Percentiles rank a stretch among this genome's conserved stretches.
Conservation (phyloP, 2,113 vertebrate genomes). For the Oceanodroma tethys region DNA sequence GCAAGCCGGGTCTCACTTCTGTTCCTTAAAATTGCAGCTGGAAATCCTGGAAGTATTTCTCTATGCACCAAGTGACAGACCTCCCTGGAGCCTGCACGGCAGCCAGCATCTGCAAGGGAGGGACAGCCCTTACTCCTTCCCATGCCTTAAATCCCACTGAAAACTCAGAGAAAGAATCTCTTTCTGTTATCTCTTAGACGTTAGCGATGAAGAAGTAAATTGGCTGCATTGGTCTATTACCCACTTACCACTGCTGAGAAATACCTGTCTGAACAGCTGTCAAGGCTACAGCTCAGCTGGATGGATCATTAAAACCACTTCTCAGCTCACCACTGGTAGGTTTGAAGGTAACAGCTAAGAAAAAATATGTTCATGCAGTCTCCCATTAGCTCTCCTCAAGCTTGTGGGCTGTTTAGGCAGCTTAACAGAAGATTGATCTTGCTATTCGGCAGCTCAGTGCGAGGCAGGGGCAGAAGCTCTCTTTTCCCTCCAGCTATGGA, state of each 20-base stretch:
- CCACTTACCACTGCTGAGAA: not conserved
- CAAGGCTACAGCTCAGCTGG: not conserved
- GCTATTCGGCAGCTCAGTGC: not conserved
- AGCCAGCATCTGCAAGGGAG: not conserved
- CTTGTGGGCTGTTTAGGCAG: not conserved
- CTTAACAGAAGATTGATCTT: conserved; percentile 18
- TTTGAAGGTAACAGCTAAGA: not conserved
- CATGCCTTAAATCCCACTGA: not conserved
- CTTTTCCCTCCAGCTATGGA: not conserved
- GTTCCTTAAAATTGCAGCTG: not conserved
- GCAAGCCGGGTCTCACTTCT: not conserved
- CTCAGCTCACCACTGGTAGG: not conserved
- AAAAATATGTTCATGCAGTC: not conserved
- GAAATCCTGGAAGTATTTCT: not conserved
- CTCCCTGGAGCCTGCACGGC: fast-evolving
- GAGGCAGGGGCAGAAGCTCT: not conserved
- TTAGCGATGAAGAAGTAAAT: not conserved
- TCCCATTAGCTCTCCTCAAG: not conserved
- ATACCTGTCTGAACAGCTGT: not conserved
- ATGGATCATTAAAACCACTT: conserved; percentile 30
- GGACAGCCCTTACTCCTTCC: not conserved
- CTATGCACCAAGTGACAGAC: not conserved
- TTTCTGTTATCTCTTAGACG: not conserved
- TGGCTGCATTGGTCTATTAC: not conserved
- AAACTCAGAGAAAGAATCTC: not conserved